Evolutionary conservation across 2,797 vertebrate genomes (phyloP).

Genomic region (Chanos chanos): DNA sequence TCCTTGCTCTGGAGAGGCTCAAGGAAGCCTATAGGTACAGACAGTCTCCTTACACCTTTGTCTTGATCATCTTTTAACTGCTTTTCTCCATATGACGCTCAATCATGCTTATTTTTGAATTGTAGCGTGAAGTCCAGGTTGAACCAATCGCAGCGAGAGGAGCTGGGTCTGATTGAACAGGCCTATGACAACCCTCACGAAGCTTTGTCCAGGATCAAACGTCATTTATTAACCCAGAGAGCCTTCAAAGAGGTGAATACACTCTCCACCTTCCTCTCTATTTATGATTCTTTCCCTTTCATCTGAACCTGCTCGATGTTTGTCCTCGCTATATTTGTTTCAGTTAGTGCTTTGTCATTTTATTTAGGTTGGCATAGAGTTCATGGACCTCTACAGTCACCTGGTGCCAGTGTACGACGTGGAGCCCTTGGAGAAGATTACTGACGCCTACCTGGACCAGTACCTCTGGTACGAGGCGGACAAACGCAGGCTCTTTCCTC

Average conservation of each 20-base stretch:
- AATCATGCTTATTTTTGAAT: neutral
- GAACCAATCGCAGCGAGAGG: conserved; percentile 98
- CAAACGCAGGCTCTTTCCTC: conserved; percentile 94
- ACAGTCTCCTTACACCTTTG: too few species aligned
- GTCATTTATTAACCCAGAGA: conserved; percentile 98
- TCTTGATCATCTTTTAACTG: neutral
- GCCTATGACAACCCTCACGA: conserved; percentile 99
- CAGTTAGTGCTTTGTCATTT: conserved; percentile 7
- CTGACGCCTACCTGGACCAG: conserved; percentile 96
- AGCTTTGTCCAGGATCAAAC: conserved; percentile 97
- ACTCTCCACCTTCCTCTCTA: neutral
- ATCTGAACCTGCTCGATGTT: neutral
- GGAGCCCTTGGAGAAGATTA: conserved; percentile 98
- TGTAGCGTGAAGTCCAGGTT: conserved; percentile 94
- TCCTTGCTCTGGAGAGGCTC: conserved; percentile 93
- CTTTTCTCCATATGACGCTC: too few species aligned
- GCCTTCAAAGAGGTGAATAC: conserved; percentile 93
- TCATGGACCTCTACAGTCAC: conserved; percentile 99
- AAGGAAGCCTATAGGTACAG: conserved; percentile 98
- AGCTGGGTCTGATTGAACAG: conserved; percentile 95
- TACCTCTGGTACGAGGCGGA: conserved; percentile 99
- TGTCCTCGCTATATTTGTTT: neutral
- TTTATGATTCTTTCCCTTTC: neutral
- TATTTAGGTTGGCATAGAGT: conserved; percentile 93
- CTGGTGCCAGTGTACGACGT: conserved; percentile 97